phyloP scores from a whole-genome alignment of 2,797 vertebrate species.

The Hoplostethus atlanticus region DNA sequence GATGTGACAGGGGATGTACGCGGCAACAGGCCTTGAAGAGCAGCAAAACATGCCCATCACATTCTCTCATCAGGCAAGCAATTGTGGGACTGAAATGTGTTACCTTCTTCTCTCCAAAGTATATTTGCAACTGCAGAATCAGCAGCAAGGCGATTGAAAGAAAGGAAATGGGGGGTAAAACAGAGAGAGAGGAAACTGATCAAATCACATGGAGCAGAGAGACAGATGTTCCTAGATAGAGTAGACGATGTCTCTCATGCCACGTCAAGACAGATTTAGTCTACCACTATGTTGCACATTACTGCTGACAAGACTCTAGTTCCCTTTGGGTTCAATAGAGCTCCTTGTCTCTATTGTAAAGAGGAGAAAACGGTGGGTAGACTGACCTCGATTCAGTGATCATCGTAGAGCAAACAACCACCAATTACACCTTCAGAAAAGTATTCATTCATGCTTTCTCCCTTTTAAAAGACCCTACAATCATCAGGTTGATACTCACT shows the following conservation, averaged over 20 bases:
- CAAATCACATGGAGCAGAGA: slow-evolving; percentile 35
- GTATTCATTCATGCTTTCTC: too few relatives aligned
- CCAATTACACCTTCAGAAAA: background rate
- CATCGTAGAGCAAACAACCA: background rate
- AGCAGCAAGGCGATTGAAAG: slow-evolving; percentile 13
- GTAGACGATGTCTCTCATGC: slow-evolving; percentile 29
- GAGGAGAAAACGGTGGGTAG: slow-evolving; percentile 3
- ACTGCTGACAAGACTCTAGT: slow-evolving; percentile 31
- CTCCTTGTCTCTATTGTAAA: slow-evolving; percentile 11
- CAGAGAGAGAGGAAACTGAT: background rate
- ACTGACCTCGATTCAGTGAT: too few relatives aligned
- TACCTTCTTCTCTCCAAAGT: slow-evolving; percentile 84
- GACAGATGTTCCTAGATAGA: slow-evolving; percentile 21
- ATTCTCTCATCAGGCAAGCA: slow-evolving; percentile 20
- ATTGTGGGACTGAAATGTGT: slow-evolving; percentile 35
- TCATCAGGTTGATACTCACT: too few relatives aligned
- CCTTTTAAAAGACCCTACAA: too few relatives aligned
- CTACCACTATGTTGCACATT: slow-evolving; percentile 35
- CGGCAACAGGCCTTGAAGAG: slow-evolving; percentile 11
- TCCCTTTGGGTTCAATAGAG: slow-evolving; percentile 48
- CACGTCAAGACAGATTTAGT: slow-evolving; percentile 39
- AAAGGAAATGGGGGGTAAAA: background rate
- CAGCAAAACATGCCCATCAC: slow-evolving; percentile 15
- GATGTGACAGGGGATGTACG: slow-evolving; percentile 27
- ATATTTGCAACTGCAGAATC: slow-evolving; percentile 80